Conservation (phyloP, 2,888 invertebrate genomes). For the Catocala nupta region DNA sequence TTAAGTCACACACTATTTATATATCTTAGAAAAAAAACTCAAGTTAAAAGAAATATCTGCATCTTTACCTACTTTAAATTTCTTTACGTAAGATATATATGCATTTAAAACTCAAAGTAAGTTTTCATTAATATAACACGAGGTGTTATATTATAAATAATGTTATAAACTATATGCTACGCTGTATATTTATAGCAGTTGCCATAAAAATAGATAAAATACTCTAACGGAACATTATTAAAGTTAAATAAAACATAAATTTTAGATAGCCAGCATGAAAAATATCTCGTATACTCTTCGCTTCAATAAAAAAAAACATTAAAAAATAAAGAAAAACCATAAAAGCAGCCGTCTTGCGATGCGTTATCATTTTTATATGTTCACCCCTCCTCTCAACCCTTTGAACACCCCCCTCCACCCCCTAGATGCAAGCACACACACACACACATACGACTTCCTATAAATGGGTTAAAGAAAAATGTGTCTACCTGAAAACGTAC, state of each 20-base stretch:
- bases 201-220: not conserved
- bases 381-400: conserved; percentile 70
- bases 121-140: too few species aligned
- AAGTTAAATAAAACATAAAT: conserved; percentile 45
- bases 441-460: conserved; percentile 72
- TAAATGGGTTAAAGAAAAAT: conserved; percentile 88
- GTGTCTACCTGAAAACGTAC: conserved; percentile 88
- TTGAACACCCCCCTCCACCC: conserved; percentile 61
- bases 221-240: conserved; percentile 32
- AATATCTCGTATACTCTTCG: conserved; percentile 52
- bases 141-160: too few species aligned
- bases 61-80: too few species aligned
- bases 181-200: conserved; percentile 1
- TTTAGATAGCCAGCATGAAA: conserved; percentile 48
- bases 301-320: conserved; percentile 82
- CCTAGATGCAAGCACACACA: conserved; percentile 70
- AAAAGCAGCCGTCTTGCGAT: conserved; percentile 87
- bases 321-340: conserved; percentile 86
- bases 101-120: too few species aligned
- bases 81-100: too few species aligned
- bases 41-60: too few species aligned
- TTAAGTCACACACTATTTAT: too few species aligned
- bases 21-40: too few species aligned
- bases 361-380: conserved; percentile 88
- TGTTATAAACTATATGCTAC: too few species aligned